phyloP scores from a whole-genome alignment of 2,797 vertebrate species.

The Anolis apletophallus region DNA sequence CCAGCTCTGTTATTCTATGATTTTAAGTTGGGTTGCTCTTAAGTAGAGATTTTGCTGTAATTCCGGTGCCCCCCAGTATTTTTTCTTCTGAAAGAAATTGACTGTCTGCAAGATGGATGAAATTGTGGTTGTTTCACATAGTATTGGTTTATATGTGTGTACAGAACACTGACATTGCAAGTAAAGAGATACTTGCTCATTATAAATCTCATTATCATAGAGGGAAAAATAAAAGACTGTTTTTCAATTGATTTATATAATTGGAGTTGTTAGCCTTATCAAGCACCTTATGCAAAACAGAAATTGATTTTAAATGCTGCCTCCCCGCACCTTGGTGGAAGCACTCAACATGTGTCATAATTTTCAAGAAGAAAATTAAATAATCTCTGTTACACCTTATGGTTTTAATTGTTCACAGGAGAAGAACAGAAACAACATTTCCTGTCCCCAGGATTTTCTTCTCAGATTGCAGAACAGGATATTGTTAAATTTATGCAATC shows the following conservation, averaged over 20 bases:
- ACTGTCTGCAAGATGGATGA: not conserved
- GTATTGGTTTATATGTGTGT: not conserved
- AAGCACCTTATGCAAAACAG: not conserved
- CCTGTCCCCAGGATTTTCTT: not conserved
- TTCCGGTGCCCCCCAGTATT: no score
- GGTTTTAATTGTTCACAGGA: constrained; percentile 18
- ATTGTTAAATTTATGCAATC: not conserved
- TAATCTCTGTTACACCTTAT: not conserved
- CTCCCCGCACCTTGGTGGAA: no score
- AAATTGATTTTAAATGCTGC: not conserved
- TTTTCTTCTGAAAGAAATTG: not conserved
- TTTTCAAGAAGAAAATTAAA: not conserved
- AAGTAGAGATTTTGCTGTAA: no score
- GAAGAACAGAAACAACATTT: constrained; percentile 36
- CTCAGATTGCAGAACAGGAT: constrained; percentile 17
- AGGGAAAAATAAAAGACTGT: not conserved
- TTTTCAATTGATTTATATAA: not conserved
- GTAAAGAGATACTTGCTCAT: not conserved
- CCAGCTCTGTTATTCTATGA: no score
- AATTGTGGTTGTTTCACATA: not conserved
- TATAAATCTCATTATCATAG: not conserved
- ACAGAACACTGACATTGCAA: not conserved
- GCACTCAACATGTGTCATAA: not conserved
- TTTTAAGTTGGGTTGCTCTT: no score
- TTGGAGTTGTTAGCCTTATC: not conserved